Percentiles rank a stretch among this genome's conserved stretches.
These are phyloP conservation scores for Thymallus thymallus DNA, from an alignment of 2,113 vertebrate genomes.

Conservation along the genomic window DNA sequence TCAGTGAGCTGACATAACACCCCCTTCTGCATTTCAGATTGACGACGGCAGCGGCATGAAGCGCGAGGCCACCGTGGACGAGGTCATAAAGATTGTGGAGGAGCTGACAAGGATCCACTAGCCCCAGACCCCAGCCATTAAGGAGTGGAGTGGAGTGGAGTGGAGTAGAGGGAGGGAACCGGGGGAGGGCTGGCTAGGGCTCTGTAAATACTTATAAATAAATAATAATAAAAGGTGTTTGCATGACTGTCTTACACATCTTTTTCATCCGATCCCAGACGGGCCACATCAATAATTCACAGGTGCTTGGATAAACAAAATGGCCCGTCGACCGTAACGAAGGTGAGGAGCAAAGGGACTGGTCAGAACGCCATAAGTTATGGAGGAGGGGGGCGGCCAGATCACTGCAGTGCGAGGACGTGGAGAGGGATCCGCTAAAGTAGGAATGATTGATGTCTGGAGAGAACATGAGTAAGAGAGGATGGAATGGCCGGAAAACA, in stretches of 20 bases:
- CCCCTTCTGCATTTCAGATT: slow-evolving; percentile 73
- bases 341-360: slow-evolving; percentile 39
- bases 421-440: neutral
- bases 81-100: slow-evolving; percentile 98
- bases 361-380: neutral
- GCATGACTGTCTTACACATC: slow-evolving; percentile 55
- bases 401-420: neutral
- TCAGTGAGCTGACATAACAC: too few species aligned
- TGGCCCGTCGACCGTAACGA: slow-evolving; percentile 36
- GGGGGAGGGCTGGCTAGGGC: slow-evolving; percentile 32
- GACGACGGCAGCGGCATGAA: slow-evolving; percentile 98
- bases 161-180: neutral
- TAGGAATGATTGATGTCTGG: neutral
- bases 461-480: neutral
- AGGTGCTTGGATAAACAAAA: slow-evolving; percentile 21
- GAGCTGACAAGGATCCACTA: slow-evolving; percentile 98
- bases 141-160: neutral
- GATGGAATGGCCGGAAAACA: neutral
- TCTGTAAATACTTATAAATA: slow-evolving; percentile 80
- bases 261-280: neutral
- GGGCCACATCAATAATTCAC: slow-evolving; percentile 9
- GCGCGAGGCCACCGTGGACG: slow-evolving; percentile 93
- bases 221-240: slow-evolving; percentile 41
- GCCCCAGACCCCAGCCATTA: slow-evolving; percentile 25
- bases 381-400: neutral